Evolutionary conservation across 2,888 invertebrate genomes (phyloP).

Genomic region (Drosophila longiperda): DNA sequence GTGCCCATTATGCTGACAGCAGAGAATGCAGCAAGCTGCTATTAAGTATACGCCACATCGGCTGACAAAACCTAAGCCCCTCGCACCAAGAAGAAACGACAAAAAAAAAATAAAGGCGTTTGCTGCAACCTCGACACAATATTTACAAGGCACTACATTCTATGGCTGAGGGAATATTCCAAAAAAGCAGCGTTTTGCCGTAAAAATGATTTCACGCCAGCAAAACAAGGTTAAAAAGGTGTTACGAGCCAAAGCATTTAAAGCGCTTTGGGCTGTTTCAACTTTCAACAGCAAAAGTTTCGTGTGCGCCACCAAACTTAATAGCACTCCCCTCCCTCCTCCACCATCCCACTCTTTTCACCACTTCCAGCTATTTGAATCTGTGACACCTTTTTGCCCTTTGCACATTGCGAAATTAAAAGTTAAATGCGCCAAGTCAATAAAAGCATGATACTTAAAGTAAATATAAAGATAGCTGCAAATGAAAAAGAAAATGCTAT

Average conservation of each 20-base stretch:
- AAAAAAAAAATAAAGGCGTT: conserved; percentile 1
- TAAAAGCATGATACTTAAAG: conserved; percentile 71
- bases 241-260: conserved; percentile 58
- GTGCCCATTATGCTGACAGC: conserved; percentile 38
- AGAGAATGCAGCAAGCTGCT: conserved; percentile 46
- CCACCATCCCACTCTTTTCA: not conserved
- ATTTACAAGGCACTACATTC: conserved; percentile 66
- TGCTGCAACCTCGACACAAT: conserved; percentile 47
- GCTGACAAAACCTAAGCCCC: conserved; percentile 53
- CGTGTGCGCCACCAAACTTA: conserved; percentile 10
- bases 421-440: conserved; percentile 75
- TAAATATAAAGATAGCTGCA: conserved; percentile 37
- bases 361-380: conserved; percentile 12
- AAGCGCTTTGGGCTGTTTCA: conserved; percentile 55
- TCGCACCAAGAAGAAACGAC: not conserved
- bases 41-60: conserved; percentile 65
- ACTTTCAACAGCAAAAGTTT: conserved; percentile 55
- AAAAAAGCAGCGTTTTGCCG: conserved; percentile 40
- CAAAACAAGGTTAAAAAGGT: conserved; percentile 75
- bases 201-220: conserved; percentile 72
- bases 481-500: conserved; percentile 22
- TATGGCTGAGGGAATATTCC: conserved; percentile 46
- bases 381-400: conserved; percentile 42
- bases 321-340: not conserved
- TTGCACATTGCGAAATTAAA: conserved; percentile 65